Base-by-base conservation (phyloP, 2,888 invertebrate species). In the Polyommatus iphigenia region DNA sequence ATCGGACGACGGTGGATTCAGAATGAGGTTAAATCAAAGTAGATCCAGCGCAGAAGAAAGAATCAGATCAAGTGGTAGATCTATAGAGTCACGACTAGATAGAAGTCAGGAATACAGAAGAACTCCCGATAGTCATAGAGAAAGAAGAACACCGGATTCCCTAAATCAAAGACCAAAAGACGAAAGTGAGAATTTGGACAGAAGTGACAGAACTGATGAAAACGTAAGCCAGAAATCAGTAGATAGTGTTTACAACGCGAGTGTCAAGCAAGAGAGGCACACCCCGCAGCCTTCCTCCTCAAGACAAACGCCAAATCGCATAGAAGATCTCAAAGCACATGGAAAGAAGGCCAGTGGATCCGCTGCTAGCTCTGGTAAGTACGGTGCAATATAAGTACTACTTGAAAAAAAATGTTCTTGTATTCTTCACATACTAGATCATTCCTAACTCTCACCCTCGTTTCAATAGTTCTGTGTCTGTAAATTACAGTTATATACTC, bases 1-100 rank as follows among this genome's bases (percentile, higher is more conserved):
- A 84, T 95, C 95, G 13, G 95, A 95, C 80, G 95, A 96, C 80
- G 96, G 96, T 3, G 96, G 96, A 1, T 96, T 96, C 82, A 88
- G 95, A 80, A 87, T 91, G 54, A 88, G 94, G 77, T 84, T 90
- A n/a, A 88, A 90, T 32, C 94, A 93, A 84, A 87, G 89, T 0
- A 88, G 91, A 81, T 89, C 91, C 0, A 92, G 90, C 79, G 90
- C 89, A 50, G 93, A 93, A 84, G 93, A 95, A 79, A 87, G 91
- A 78, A 91, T 93, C 6, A 87, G 95, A 80, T 93, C 92, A 1
- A 94, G 93, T 76, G 92, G 93, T 18, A 84, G 93, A 78, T 93
- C 93, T 15, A 84, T 85, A 79, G 94, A 94, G 79, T 92, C 93
- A 54, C 86, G 86, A 78, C 83, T 82, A 73, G 85, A 85, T 20